Evolutionary conservation across 2,113 vertebrate genomes (phyloP).

Genomic region (Clarias macrocephalus): DNA sequence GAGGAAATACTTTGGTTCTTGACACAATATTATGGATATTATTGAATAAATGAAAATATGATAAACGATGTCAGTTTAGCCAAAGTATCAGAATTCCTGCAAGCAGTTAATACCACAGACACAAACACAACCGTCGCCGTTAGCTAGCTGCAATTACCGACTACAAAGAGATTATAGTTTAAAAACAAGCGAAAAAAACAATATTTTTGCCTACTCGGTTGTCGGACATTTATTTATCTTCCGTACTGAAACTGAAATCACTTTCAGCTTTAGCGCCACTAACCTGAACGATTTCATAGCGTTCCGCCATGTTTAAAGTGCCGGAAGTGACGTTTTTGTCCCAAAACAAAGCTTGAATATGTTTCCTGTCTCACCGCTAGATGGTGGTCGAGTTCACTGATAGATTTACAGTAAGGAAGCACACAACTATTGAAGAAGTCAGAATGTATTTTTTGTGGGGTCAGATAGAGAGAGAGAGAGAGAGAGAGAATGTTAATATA

Average conservation of each 20-base stretch:
- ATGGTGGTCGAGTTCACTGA: neutral
- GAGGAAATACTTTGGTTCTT: neutral
- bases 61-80: neutral
- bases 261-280: conserved; percentile 18
- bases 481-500: neutral
- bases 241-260: neutral
- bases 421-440: neutral
- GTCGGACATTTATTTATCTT: neutral
- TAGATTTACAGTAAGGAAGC: neutral
- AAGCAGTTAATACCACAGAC: neutral
- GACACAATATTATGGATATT: neutral
- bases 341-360: neutral
- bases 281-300: neutral
- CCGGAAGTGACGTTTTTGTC: conserved; percentile 32
- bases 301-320: conserved; percentile 53
- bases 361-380: neutral
- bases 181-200: neutral
- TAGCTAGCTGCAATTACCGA: neutral
- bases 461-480: neutral
- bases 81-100: neutral
- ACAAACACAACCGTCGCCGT: neutral
- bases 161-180: neutral
- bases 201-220: neutral
- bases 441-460: neutral
- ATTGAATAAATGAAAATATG: too few relatives aligned